A percentile compares a stretch with the other conserved stretches of the same genome.
These are phyloP conservation scores for Toxostoma redivivum DNA, from an alignment of 2,113 vertebrate species.

Conservation along the genomic window DNA sequence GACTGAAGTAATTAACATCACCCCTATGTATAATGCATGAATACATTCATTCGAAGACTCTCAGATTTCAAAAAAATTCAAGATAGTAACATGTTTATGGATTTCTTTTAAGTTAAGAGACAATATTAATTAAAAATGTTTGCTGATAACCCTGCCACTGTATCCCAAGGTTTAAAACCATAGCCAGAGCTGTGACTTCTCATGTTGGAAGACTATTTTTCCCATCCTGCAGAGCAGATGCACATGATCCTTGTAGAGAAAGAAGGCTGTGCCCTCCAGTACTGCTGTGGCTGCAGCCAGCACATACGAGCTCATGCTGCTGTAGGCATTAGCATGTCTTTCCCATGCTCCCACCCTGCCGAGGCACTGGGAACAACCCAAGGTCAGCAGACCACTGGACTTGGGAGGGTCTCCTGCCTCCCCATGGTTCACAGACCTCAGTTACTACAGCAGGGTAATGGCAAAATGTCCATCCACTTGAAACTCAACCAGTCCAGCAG, in stretches of 20 bases:
- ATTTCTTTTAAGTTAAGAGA: not conserved
- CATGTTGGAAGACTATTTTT: not conserved
- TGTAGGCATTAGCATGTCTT: accelerated
- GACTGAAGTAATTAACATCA: not conserved
- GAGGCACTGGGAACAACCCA: accelerated
- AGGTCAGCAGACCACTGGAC: not conserved
- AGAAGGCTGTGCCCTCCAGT: not conserved
- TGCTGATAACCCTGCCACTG: not conserved
- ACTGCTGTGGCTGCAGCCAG: not conserved
- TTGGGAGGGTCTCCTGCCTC: accelerated
- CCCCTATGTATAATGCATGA: not conserved
- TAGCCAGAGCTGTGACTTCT: not conserved
- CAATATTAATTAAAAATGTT: not conserved
- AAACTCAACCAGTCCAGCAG: not conserved
- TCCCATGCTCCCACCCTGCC: not conserved
- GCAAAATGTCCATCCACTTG: not conserved
- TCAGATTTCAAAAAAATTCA: not conserved
- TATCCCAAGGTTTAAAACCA: not conserved
- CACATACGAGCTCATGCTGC: accelerated
- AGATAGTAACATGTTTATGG: not conserved
- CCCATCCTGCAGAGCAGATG: not conserved
- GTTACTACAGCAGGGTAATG: not conserved
- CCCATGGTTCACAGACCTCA: not conserved
- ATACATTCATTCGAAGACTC: not conserved
- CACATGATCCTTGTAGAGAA: not conserved